Conservation (phyloP, 2,797 vertebrate genomes). For the Acanthurus tractus region DNA sequence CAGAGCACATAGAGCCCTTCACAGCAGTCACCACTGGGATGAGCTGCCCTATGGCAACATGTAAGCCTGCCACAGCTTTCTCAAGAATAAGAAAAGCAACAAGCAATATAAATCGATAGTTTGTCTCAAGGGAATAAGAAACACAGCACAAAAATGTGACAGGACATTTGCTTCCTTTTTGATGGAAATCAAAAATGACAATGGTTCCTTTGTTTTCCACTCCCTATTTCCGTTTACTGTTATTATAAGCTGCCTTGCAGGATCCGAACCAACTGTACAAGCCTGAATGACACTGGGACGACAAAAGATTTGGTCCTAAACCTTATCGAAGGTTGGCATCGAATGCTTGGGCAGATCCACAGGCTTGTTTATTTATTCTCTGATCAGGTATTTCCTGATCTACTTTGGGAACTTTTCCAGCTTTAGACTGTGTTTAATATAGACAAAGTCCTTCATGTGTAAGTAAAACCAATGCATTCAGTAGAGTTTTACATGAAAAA, state of each 20-base stretch:
- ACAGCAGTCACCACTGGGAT: conserved; percentile 19
- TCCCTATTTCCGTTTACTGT: not conserved
- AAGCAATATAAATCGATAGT: conserved; percentile 32
- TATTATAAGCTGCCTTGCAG: not conserved
- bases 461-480: no score
- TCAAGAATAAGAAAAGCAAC: conserved; percentile 29
- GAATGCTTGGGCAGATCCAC: not conserved
- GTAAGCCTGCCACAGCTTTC: conserved; percentile 32
- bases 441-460: no score
- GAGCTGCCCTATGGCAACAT: conserved; percentile 25
- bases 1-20: conserved; percentile 41
- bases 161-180: not conserved
- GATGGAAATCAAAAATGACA: conserved; percentile 25
- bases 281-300: not conserved
- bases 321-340: not conserved
- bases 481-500: no score
- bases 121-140: conserved; percentile 38
- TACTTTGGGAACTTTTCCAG: no score
- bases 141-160: conserved; percentile 24
- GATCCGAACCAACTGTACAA: not conserved
- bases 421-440: no score
- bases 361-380: not conserved
- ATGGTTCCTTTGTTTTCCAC: not conserved
- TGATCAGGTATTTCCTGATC: no score
- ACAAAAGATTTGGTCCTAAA: not conserved